Evolutionary conservation across 2,113 vertebrate genomes (phyloP).

Genomic region (Xenus cinereus): DNA sequence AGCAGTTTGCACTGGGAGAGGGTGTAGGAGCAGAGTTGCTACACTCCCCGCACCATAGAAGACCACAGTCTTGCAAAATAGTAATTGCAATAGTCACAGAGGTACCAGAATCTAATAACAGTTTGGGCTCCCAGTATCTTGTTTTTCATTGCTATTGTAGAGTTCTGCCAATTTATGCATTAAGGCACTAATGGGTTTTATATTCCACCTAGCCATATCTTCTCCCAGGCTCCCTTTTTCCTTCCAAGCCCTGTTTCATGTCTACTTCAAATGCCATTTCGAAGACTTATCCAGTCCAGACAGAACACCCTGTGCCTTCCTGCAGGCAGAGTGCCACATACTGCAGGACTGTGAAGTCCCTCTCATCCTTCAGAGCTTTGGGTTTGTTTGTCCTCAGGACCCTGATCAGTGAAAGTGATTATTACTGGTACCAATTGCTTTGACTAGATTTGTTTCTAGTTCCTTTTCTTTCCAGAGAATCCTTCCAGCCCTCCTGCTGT

Average conservation of each 20-base stretch:
- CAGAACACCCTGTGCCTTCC: neutral
- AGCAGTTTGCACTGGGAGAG: neutral
- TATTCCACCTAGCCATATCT: neutral
- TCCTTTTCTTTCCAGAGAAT: neutral
- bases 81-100: neutral
- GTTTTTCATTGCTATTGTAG: neutral
- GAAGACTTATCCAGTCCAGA: neutral
- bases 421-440: neutral
- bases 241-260: neutral
- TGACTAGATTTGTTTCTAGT: neutral
- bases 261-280: slow-evolving; percentile 6
- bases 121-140: neutral
- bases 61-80: neutral
- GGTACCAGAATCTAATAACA: slow-evolving; percentile 5
- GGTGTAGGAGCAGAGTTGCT: neutral
- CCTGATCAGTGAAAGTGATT: neutral
- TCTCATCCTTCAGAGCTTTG: neutral
- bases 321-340: neutral
- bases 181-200: slow-evolving; percentile 38
- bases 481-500: neutral
- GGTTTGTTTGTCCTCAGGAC: neutral
- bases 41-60: neutral
- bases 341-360: neutral
- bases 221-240: neutral
- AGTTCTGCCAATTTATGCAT: slow-evolving; percentile 51